Percentiles rank a stretch among this genome's conserved stretches.
These are phyloP conservation scores for Chloropsis cyanopogon DNA, from an alignment of 2,113 vertebrate genomes.

Conservation along the genomic window DNA sequence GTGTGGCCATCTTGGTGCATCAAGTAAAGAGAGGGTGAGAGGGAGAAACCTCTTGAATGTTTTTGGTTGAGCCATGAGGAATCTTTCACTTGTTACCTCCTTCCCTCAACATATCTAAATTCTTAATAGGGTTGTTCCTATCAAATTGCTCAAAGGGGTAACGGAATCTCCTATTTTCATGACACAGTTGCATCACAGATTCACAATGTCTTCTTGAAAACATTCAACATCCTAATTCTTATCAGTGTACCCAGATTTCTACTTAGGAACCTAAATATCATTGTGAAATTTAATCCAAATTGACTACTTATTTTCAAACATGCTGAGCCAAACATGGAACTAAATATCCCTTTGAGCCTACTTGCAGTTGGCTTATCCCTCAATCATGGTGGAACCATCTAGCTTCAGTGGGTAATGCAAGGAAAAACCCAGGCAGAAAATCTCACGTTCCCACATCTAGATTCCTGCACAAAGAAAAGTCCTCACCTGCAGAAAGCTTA, in stretches of 20 bases:
- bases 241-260: neutral
- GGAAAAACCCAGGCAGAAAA: neutral
- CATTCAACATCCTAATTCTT: neutral
- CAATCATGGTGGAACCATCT: fast-evolving
- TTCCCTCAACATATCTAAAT: neutral
- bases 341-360: neutral
- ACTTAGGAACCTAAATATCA: neutral
- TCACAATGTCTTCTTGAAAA: neutral
- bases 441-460: neutral
- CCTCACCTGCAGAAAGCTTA: neutral
- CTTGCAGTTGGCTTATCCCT: neutral
- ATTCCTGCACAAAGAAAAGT: neutral
- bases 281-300: neutral
- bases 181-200: neutral
- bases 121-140: neutral
- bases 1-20: neutral
- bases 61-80: neutral
- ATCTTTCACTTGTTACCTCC: neutral
- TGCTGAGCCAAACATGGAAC: neutral
- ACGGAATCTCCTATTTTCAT: neutral
- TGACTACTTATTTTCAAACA: neutral
- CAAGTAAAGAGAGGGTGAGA: neutral
- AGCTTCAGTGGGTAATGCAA: neutral
- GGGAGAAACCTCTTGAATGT: neutral
- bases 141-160: neutral